These are phyloP conservation scores for Zaprionus ornatus DNA, from an alignment of 1,140 invertebrate species.

Conservation along the genomic window DNA sequence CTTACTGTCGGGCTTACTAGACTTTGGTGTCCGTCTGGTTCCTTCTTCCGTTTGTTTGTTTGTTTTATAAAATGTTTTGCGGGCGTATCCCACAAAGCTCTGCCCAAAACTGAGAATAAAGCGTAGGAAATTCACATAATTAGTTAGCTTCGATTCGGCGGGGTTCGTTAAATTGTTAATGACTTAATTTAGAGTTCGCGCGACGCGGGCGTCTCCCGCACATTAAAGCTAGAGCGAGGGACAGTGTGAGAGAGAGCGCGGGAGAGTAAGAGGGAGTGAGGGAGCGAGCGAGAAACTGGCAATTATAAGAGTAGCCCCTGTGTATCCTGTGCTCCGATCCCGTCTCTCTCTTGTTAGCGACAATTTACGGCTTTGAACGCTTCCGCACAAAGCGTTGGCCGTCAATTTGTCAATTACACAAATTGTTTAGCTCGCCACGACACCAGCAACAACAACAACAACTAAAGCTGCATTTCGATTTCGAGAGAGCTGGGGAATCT, in stretches of 20 bases:
- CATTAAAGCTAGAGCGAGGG: conserved; percentile 2
- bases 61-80: conserved; percentile 74
- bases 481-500: conserved; percentile 30
- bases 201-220: conserved; percentile 57
- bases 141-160: conserved; percentile 61
- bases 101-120: conserved; percentile 44
- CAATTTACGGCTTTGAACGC: conserved; percentile 81
- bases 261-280: background rate
- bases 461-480: conserved; percentile 47
- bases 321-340: conserved; percentile 56
- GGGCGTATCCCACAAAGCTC: conserved; percentile 54
- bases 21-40: too few species aligned
- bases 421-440: conserved; percentile 69
- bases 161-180: conserved; percentile 80
- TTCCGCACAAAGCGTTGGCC: conserved; percentile 79
- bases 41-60: conserved; percentile 44
- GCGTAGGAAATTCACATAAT: conserved; percentile 80
- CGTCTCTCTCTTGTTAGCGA: conserved; percentile 73
- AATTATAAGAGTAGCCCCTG: conserved; percentile 55
- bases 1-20: too few species aligned
- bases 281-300: conserved; percentile 17
- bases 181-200: conserved; percentile 78
- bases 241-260: background rate
- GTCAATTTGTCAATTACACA: conserved; percentile 84
- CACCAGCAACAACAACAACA: conserved; percentile 27